These are phyloP conservation scores for Mobula birostris DNA, from an alignment of 2,113 vertebrate genomes.

Conservation along the genomic window DNA sequence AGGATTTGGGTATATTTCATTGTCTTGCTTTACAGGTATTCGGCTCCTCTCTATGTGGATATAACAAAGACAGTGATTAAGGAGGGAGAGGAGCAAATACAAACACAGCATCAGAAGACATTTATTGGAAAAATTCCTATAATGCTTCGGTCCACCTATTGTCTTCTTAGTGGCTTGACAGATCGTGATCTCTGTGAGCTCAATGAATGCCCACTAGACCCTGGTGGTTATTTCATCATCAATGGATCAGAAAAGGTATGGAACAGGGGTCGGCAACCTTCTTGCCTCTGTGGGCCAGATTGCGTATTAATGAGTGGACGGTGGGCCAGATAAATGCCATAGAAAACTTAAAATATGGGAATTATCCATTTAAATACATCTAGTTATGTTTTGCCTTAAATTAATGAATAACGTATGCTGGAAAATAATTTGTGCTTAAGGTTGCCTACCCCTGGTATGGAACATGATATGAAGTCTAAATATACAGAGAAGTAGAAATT, in stretches of 20 bases:
- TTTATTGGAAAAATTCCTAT: conserved; percentile 98
- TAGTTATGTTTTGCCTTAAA: too few species aligned
- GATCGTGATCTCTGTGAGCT: conserved; percentile 93
- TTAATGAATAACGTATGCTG: too few species aligned
- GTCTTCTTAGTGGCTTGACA: conserved; percentile 83
- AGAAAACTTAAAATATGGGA: too few species aligned
- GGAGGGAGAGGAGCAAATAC: conserved; percentile 90
- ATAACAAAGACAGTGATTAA: conserved; percentile 98
- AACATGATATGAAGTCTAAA: not conserved
- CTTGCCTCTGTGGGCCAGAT: too few species aligned
- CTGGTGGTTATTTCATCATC: conserved; percentile 97
- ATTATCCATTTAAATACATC: too few species aligned
- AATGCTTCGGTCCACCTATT: conserved; percentile 96
- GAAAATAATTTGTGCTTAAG: too few species aligned
- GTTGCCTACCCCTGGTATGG: conserved; percentile 52
- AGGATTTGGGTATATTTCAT: not conserved
- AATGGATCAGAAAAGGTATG: conserved; percentile 96
- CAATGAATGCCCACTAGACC: conserved; percentile 93
- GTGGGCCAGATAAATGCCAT: too few species aligned
- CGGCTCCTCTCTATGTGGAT: conserved; percentile 92
- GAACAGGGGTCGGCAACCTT: not conserved
- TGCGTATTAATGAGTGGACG: too few species aligned
- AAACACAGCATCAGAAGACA: conserved; percentile 96
- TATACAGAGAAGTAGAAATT: conserved; percentile 6
- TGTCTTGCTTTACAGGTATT: conserved; percentile 70